Evolutionary conservation across 2,113 vertebrate species (phyloP).

Genomic region (Arothron firmamentum): DNA sequence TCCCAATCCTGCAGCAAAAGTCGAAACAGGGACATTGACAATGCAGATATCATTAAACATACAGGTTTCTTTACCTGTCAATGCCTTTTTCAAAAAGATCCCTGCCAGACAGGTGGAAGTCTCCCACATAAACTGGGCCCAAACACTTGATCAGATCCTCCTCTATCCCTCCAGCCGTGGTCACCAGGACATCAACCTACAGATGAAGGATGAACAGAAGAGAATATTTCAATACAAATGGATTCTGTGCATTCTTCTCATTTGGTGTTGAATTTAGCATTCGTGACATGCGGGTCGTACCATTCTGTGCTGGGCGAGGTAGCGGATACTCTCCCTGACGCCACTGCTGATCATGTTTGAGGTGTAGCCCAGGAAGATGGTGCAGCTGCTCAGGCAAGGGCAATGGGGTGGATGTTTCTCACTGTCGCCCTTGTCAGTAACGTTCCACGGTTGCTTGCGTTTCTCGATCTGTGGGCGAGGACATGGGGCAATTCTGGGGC

Average conservation of each 20-base stretch:
- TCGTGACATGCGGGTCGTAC: constrained; percentile 43
- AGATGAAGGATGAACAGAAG: not conserved
- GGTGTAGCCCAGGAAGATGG: constrained; percentile 86
- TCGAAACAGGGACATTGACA: not conserved
- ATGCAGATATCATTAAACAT: not conserved
- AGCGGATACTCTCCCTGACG: constrained; percentile 81
- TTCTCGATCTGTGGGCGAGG: constrained; percentile 72
- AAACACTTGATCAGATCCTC: constrained; percentile 89
- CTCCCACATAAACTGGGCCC: constrained; percentile 81
- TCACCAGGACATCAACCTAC: constrained; percentile 86
- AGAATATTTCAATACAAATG: not conserved
- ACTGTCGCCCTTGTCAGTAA: constrained; percentile 10
- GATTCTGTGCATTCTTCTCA: too few relatives aligned
- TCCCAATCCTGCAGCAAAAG: constrained; percentile 77
- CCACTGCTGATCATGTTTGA: constrained; percentile 87
- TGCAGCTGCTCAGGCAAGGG: constrained; percentile 72
- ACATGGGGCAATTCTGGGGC: not conserved
- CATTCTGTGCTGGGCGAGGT: constrained; percentile 81
- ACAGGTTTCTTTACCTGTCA: constrained; percentile 74
- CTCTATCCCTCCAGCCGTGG: constrained; percentile 84
- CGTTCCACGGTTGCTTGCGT: constrained; percentile 70
- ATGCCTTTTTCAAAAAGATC: constrained; percentile 80
- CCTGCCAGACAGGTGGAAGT: constrained; percentile 79
- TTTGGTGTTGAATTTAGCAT: not conserved
- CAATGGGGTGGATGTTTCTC: constrained; percentile 11